Percentiles rank a stretch among this genome's conserved stretches.
Evolutionary conservation across 2,113 vertebrate genomes (phyloP).

Genomic region (Cnemophilus loriae): DNA sequence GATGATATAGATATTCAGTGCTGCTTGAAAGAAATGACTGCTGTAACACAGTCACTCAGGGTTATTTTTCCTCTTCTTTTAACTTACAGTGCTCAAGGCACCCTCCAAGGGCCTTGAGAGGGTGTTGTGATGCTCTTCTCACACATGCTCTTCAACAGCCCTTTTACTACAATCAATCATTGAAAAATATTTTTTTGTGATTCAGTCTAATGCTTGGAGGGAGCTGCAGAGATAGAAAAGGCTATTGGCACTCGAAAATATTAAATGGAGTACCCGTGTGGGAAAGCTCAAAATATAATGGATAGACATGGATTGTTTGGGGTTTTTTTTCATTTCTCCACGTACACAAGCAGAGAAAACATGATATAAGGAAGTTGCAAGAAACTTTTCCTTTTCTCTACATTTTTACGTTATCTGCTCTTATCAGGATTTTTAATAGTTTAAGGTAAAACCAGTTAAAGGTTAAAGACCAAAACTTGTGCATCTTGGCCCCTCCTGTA

Average conservation of each 20-base stretch:
- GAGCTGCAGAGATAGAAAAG: constrained; percentile 26
- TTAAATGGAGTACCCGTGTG: neutral
- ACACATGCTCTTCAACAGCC: constrained; percentile 20
- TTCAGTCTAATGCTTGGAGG: constrained; percentile 29
- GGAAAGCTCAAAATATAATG: neutral
- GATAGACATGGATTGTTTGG: neutral
- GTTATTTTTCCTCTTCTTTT: constrained; percentile 37
- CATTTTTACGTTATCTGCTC: neutral
- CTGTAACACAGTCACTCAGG: neutral
- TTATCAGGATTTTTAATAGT: neutral
- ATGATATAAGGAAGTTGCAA: neutral
- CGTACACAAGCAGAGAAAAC: neutral
- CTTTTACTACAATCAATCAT: constrained; percentile 33
- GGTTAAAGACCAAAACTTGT: rapidly evolving
- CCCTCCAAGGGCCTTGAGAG: constrained; percentile 13
- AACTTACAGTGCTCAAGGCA: constrained; percentile 26
- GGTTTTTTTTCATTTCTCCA: neutral
- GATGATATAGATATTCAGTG: neutral
- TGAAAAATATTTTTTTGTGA: constrained; percentile 10
- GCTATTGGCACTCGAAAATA: constrained; percentile 38
- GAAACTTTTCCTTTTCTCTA: neutral
- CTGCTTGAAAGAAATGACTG: neutral
- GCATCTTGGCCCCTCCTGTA: neutral
- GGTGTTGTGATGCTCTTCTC: constrained; percentile 21
- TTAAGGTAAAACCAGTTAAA: neutral